A percentile compares a stretch with the other conserved stretches of the same genome.
Evolutionary conservation across 2,888 invertebrate species (phyloP).

Genomic region (Lepidocyrtinus sp.): DNA sequence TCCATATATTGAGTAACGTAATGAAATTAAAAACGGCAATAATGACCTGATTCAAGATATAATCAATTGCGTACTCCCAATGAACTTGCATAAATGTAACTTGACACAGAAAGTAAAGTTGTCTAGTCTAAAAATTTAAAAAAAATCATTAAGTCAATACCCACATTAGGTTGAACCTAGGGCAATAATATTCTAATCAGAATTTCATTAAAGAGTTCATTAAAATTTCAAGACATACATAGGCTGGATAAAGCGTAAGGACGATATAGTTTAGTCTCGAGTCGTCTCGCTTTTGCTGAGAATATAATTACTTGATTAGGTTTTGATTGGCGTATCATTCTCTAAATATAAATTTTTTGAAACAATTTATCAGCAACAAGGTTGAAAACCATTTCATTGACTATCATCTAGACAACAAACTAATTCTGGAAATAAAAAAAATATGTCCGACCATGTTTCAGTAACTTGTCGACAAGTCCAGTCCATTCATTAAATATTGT

Average conservation of each 20-base stretch:
- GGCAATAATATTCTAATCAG: too few species aligned
- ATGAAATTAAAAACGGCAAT: not conserved
- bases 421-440: not conserved
- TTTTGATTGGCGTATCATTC: not conserved
- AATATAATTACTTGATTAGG: not conserved
- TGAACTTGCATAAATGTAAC: not conserved
- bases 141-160: not conserved
- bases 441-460: too few species aligned
- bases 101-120: not conserved
- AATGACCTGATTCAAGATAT: not conserved
- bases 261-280: not conserved
- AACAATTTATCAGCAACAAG: too few species aligned
- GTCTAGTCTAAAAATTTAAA: not conserved
- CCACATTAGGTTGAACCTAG: not conserved
- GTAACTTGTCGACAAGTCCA: not conserved
- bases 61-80: constrained; percentile 3
- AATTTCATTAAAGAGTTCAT: not conserved
- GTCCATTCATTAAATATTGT: not conserved
- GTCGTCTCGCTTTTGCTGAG: too few species aligned
- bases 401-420: too few species aligned
- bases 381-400: too few species aligned
- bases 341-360: not conserved
- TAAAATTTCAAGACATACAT: constrained; percentile 8
- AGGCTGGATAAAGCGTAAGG: not conserved
- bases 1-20: not conserved